These are phyloP conservation scores for Entelurus aequoreus DNA, from an alignment of 2,113 vertebrate genomes.

Conservation along the genomic window DNA sequence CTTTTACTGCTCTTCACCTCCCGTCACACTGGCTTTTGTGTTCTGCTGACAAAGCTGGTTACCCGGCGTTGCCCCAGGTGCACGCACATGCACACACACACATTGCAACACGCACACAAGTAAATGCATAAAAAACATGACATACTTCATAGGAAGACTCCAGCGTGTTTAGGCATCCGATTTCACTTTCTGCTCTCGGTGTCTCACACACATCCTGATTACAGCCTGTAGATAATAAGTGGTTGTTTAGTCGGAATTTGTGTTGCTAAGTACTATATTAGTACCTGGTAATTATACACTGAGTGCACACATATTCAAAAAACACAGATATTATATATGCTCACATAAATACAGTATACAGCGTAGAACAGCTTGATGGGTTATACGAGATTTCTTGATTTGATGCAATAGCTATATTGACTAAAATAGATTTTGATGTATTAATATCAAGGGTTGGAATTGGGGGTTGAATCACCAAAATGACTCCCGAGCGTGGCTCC, in stretches of 20 bases:
- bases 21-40: constrained; percentile 33
- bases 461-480: too few relatives aligned
- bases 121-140: constrained; percentile 8
- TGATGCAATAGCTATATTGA: too few relatives aligned
- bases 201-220: constrained; percentile 6
- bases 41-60: constrained; percentile 32
- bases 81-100: not conserved
- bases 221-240: constrained; percentile 42
- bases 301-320: not conserved
- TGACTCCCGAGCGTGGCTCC: too few relatives aligned
- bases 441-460: too few relatives aligned
- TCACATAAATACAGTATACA: not conserved
- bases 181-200: constrained; percentile 1
- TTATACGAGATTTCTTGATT: too few relatives aligned
- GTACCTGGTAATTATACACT: constrained; percentile 45
- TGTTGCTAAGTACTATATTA: constrained; percentile 50
- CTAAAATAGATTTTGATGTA: too few relatives aligned
- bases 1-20: constrained; percentile 59
- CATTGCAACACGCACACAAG: constrained; percentile 8
- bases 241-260: constrained; percentile 48
- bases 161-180: not conserved
- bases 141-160: not conserved
- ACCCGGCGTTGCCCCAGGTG: constrained; percentile 25
- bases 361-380: too few relatives aligned
- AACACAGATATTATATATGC: not conserved